Conservation (phyloP, 2,797 vertebrate species). For the Hyperoplus lanceolatus region DNA sequence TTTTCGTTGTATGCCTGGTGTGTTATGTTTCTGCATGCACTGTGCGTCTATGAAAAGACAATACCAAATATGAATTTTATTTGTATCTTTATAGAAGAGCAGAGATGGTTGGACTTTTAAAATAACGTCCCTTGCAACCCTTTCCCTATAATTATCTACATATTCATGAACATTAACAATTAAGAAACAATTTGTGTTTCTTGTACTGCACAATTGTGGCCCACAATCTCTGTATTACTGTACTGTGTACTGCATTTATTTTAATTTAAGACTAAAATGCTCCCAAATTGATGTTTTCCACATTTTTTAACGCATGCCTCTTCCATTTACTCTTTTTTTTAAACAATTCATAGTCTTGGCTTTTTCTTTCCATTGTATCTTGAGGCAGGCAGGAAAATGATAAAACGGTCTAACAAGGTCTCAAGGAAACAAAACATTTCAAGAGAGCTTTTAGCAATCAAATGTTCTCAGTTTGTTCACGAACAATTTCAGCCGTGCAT, state of each 20-base stretch:
- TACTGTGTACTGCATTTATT: constrained; percentile 7
- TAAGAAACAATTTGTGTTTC: constrained; percentile 30
- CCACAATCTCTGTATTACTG: constrained; percentile 7
- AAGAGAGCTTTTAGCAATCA: constrained; percentile 50
- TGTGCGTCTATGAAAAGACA: constrained; percentile 45
- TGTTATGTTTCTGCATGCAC: constrained; percentile 29
- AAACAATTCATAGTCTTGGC: constrained; percentile 32
- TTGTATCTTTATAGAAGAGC: constrained; percentile 22
- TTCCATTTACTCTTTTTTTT: constrained; percentile 26
- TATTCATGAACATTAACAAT: constrained; percentile 60
- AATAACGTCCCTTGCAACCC: constrained; percentile 33
- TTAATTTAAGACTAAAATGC: constrained; percentile 37
- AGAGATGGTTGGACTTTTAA: constrained; percentile 50
- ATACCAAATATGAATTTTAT: constrained; percentile 34
- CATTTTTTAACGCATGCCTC: constrained; percentile 15
- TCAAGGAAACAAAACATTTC: constrained; percentile 44
- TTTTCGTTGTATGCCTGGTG: constrained; percentile 22
- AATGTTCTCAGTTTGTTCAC: constrained; percentile 40
- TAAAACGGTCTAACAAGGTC: constrained; percentile 23
- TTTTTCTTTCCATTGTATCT: constrained; percentile 27
- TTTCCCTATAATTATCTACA: constrained; percentile 41
- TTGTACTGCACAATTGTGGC: constrained; percentile 17
- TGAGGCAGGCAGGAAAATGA: constrained; percentile 33
- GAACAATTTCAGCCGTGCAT: constrained; percentile 33
- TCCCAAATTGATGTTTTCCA: constrained; percentile 33